Conservation (phyloP, 1,140 invertebrate species). For the Lithobius niger region DNA sequence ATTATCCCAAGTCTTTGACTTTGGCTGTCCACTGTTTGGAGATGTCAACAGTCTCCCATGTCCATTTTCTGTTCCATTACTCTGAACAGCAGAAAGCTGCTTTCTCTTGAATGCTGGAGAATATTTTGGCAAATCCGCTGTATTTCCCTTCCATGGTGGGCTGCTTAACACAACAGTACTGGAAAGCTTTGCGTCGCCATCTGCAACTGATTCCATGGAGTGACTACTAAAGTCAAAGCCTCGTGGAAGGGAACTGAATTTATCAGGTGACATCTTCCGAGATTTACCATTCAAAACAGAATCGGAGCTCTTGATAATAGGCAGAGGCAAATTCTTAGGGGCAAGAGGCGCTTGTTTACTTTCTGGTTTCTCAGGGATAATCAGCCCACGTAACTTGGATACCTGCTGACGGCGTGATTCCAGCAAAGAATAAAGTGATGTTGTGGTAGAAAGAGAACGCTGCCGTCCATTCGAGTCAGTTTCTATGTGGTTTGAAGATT, state of each 20-base stretch:
- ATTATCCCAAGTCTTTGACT: not conserved
- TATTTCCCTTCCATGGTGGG: slow-evolving; percentile 30
- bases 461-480: not conserved
- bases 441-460: not conserved
- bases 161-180: slow-evolving; percentile 2
- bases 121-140: slow-evolving; percentile 49
- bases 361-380: slow-evolving; percentile 53
- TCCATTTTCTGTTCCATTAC: slow-evolving; percentile 21
- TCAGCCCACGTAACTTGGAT: slow-evolving; percentile 65
- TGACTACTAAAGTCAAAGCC: not conserved
- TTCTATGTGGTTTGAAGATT: not conserved
- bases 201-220: not conserved
- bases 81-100: slow-evolving; percentile 43
- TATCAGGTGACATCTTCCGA: not conserved
- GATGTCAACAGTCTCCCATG: too few species aligned
- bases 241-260: not conserved
- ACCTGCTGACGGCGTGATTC: slow-evolving; percentile 64
- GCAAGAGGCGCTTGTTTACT: slow-evolving; percentile 3
- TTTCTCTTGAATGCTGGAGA: slow-evolving; percentile 69
- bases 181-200: not conserved
- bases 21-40: not conserved
- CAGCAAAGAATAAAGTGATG: slow-evolving; percentile 38
- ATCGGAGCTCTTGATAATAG: slow-evolving; percentile 61
- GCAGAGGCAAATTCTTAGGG: slow-evolving; percentile 42
- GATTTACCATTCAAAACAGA: slow-evolving; percentile 1